These are phyloP conservation scores for Tamandua tetradactyla DNA, from an alignment of 2,797 vertebrate genomes.

Conservation along the genomic window DNA sequence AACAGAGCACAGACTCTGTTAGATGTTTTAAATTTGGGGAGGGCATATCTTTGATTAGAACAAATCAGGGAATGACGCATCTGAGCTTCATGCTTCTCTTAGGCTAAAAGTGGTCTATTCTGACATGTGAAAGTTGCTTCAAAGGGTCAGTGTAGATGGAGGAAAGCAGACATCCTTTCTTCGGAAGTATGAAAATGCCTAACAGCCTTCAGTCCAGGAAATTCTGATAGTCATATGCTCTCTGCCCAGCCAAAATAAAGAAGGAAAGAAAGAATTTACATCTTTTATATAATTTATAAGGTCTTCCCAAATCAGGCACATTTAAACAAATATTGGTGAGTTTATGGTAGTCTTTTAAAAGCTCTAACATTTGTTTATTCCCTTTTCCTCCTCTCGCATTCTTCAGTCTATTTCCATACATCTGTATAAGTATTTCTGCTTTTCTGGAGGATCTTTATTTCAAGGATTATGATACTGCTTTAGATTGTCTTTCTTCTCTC, in stretches of 20 bases:
- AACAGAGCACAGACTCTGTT: background rate
- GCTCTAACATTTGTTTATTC: background rate
- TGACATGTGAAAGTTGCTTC: background rate
- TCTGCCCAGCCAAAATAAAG: background rate
- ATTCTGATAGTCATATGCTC: accelerated
- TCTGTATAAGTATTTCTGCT: background rate
- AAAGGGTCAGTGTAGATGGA: background rate
- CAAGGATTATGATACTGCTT: too few species aligned
- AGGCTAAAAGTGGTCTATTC: background rate
- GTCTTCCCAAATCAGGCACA: background rate
- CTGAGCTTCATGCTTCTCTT: slow-evolving; percentile 1
- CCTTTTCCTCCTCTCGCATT: background rate
- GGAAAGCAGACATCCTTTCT: background rate
- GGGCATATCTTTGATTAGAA: background rate
- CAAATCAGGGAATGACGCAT: background rate
- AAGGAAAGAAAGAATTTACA: background rate
- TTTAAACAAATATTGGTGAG: background rate
- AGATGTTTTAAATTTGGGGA: slow-evolving; percentile 20
- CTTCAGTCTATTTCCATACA: background rate
- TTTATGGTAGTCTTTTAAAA: background rate
- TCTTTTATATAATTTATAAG: background rate
- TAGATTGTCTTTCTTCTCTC: background rate
- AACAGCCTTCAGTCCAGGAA: background rate
- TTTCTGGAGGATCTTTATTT: background rate
- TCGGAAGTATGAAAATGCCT: background rate